Conservation (phyloP, 2,888 invertebrate species). For the Escarpia spicata region DNA sequence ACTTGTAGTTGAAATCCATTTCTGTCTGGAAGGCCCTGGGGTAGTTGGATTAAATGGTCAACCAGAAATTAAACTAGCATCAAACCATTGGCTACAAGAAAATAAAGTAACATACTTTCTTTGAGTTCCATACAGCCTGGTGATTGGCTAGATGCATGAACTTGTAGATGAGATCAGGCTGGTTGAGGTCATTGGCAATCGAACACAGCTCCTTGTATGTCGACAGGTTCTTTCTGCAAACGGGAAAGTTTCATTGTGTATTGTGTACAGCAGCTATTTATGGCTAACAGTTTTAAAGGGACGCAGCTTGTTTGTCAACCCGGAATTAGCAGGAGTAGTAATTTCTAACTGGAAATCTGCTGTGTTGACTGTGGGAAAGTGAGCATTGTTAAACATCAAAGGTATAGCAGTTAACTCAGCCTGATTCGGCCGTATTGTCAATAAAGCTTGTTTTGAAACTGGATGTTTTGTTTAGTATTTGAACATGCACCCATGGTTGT, state of each 20-base stretch:
- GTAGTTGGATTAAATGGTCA: neutral
- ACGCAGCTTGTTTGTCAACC: too few relatives aligned
- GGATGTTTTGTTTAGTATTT: too few relatives aligned
- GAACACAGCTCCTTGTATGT: slow-evolving; percentile 95
- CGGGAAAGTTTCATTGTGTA: neutral
- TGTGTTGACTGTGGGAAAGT: too few relatives aligned
- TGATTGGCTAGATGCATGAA: slow-evolving; percentile 96
- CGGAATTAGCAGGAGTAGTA: too few relatives aligned
- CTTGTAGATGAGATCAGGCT: slow-evolving; percentile 93
- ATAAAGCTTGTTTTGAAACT: too few relatives aligned
- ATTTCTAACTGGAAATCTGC: too few relatives aligned
- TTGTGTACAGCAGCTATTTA: neutral
- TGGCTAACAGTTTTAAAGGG: neutral
- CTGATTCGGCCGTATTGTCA: too few relatives aligned
- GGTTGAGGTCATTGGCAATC: slow-evolving; percentile 90
- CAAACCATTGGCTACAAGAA: neutral
- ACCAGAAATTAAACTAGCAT: neutral
- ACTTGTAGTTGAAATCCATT: too few relatives aligned
- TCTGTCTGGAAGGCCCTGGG: too few relatives aligned
- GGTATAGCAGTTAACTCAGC: too few relatives aligned
- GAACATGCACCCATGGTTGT: too few relatives aligned
- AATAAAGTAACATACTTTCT: slow-evolving; percentile 72
- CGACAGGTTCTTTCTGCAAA: slow-evolving; percentile 81
- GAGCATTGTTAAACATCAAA: too few relatives aligned
- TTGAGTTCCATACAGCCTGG: slow-evolving; percentile 93